Conservation (phyloP, 1,140 invertebrate species). For the Leptinotarsa defecta region DNA sequence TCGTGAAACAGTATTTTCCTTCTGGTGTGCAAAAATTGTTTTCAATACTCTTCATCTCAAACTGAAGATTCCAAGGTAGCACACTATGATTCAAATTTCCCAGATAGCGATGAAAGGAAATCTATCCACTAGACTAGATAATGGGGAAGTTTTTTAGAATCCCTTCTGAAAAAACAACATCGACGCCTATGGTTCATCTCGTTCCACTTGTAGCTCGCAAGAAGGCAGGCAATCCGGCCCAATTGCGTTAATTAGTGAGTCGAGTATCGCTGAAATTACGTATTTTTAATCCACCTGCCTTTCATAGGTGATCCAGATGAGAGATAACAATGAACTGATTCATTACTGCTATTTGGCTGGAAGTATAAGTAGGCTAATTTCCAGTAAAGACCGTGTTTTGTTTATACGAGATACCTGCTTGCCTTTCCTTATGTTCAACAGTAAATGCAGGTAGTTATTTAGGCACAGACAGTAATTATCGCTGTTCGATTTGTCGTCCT, state of each 20-base stretch:
- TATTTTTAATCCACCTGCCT: not conserved
- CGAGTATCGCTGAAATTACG: not conserved
- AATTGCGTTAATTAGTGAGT: not conserved
- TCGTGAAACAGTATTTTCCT: too few relatives aligned
- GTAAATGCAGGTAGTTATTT: not conserved
- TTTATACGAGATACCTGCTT: not conserved
- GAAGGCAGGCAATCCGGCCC: not conserved
- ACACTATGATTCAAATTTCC: too few relatives aligned
- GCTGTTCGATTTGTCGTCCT: not conserved
- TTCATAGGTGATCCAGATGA: not conserved
- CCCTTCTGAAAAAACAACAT: not conserved
- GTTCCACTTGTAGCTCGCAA: not conserved
- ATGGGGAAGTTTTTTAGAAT: too few relatives aligned
- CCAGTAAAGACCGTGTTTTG: not conserved
- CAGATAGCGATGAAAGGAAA: too few relatives aligned
- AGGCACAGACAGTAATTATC: not conserved
- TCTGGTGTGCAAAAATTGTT: too few relatives aligned
- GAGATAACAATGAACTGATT: slow-evolving; percentile 2
- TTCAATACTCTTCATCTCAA: too few relatives aligned
- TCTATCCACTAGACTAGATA: too few relatives aligned
- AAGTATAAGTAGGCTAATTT: slow-evolving; percentile 6
- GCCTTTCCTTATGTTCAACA: not conserved
- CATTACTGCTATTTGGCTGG: not conserved
- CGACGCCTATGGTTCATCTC: not conserved
- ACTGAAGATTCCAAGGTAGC: too few relatives aligned